Conservation (phyloP, 2,888 invertebrate genomes). For the Agrochola litura region DNA sequence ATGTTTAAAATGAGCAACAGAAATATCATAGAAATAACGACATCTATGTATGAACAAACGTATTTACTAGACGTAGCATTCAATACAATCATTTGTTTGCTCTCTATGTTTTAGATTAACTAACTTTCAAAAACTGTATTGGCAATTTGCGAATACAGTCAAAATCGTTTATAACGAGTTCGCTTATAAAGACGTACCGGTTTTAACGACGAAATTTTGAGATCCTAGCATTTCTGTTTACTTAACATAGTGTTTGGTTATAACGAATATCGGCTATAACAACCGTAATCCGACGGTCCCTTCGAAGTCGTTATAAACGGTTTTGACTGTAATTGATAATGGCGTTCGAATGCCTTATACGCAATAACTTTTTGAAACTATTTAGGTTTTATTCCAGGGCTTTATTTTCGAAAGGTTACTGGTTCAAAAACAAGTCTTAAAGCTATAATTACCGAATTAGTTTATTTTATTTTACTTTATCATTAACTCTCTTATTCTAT, state of each 20-base stretch:
- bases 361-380: neutral
- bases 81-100: neutral
- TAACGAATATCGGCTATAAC: too few species aligned
- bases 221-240: too few species aligned
- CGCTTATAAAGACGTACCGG: too few species aligned
- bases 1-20: neutral
- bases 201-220: too few species aligned
- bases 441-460: neutral
- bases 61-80: neutral
- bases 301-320: too few species aligned
- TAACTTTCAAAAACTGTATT: neutral
- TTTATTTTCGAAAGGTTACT: neutral
- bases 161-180: too few species aligned
- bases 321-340: neutral
- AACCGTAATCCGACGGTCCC: too few species aligned
- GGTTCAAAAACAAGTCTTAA: too few species aligned
- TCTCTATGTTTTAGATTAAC: neutral
- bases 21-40: constrained; percentile 16
- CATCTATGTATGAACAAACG: constrained; percentile 11
- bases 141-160: constrained; percentile 3
- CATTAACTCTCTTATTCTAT: too few species aligned
- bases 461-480: too few species aligned
- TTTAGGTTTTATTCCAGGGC: too few species aligned
- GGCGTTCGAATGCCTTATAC: neutral
- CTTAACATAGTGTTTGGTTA: too few species aligned